A percentile compares a stretch with the other conserved stretches of the same genome.
Evolutionary conservation across 2,113 vertebrate genomes (phyloP).

Genomic region (Strigops habroptila): DNA sequence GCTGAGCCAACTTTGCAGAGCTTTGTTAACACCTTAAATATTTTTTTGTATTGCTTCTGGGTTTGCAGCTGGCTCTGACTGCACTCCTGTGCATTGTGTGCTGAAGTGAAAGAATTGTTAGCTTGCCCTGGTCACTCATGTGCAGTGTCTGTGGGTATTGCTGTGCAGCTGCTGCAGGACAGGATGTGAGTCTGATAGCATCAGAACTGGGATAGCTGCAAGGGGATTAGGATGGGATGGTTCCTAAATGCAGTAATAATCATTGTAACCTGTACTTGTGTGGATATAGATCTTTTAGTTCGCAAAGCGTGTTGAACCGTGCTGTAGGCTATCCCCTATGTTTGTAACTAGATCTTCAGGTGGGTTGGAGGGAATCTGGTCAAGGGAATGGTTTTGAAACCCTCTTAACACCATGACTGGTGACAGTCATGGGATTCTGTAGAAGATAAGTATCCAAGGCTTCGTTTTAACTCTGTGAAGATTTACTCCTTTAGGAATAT

Average conservation of each 20-base stretch:
- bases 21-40: not conserved
- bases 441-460: not conserved
- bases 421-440: rapidly evolving
- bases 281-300: not conserved
- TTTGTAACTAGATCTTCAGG: not conserved
- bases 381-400: not conserved
- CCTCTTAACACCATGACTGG: not conserved
- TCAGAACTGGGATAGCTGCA: not conserved
- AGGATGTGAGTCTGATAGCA: not conserved
- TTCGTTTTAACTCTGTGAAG: not conserved
- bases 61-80: not conserved
- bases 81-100: rapidly evolving
- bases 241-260: not conserved
- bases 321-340: rapidly evolving
- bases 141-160: not conserved
- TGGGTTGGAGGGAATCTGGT: not conserved
- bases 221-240: not conserved
- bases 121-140: rapidly evolving
- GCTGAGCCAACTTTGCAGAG: not conserved
- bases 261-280: not conserved
- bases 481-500: not conserved
- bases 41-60: not conserved
- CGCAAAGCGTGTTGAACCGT: rapidly evolving
- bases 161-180: not conserved
- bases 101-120: not conserved